Evolutionary conservation across 2,888 invertebrate species (phyloP), one percentile per base, ranked within the genome.

Genomic region (Drosophila anceps): DNA sequence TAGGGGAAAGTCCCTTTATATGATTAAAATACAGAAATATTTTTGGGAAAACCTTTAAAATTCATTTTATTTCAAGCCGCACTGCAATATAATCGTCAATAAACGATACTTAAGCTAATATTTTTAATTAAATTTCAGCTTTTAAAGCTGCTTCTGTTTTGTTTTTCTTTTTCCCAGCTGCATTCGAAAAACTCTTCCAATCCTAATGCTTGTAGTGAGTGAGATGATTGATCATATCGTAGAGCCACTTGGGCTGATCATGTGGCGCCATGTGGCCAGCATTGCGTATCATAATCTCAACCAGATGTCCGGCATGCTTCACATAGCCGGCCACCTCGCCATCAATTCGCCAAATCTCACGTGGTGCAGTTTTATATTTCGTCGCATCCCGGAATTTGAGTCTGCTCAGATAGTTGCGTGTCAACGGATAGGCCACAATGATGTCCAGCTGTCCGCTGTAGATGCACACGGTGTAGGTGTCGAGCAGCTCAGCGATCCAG

Each of bases 381-480:
- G 94, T 94, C 0, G 95, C 93, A 1, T 94, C 95, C 27, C 93
- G 94, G 93, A 97, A 98, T 50, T 95, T 94, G 1, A 98, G 93
- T 59, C 95, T 94, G 76, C 94, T 94, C 35, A 98, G 93, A 92
- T 96, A 98, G 90, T 96, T 96, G 24, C 96, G 94, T 0, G 98
- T 98, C 57, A 97, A 91, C 0, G 98, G 97, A 92, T 97, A 97
- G 0, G 98, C 97, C 0, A 98, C 97, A 75, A 98, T 97, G 15
- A 98, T 96, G 92, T 98, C 98, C 76, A 98, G 92, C 91, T 98
- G 98, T 0, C 98, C 98, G 91, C 96, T 98, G 92, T 98, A 98
- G 70, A 98, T 94, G 50, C 98, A 94, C 18, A 97, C 91, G 6
- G 82, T 90, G 48, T 90, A 91, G 81, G 95, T 93, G 41, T 95